Base-by-base conservation (phyloP, 2,888 invertebrate species). In the Acleris holmiana region DNA sequence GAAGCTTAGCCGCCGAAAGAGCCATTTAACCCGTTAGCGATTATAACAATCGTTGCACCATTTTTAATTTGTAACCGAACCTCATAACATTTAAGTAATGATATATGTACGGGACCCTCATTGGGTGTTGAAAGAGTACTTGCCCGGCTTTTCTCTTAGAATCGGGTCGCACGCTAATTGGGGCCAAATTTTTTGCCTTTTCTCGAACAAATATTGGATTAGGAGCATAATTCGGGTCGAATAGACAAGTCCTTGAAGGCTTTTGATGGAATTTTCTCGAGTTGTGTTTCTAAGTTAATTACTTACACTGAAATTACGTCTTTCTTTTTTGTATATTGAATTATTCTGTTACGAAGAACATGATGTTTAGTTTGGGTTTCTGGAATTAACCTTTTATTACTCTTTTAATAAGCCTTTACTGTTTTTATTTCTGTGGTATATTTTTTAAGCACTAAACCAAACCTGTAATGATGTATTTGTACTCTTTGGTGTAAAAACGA, bases 161-260 rank as follows among this genome's bases (percentile, higher is more conserved):
- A 86, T 80, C 84, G 81, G 85, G 88, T 84, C 85, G 85, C 80
- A 85, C 86, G 84, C 85, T 91, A 91, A 91, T 91, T 90, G 91
- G 90, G 81, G 72, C 79, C 83, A 83, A 80, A 81, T 80, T 84
- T 84, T 85, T 85, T 84, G 79, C 79, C 82, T 82, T 79, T 81
- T 79, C 79, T 82, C 77, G 82, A 79, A 83, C 85, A 87, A 89
- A 89, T 89, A 91, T 90, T 89, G 84, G 85, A 89, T 90, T 91
- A 89, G 81, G 78, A 76, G 79, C 78, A 84, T 85, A 87, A 88
- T 89, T 89, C 82, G 83, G 83, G 83, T 82, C 79, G 80, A 83
- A 82, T 83, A 83, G 85, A 80, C 82, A 79, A 80, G 77, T 79
- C 85, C 88, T 87, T 88, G 84, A 84, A 83, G 78, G 79, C 75